A percentile compares a stretch with the other conserved stretches of the same genome.
phyloP scores from a whole-genome alignment of 2,113 vertebrate species.

The Calypte anna region DNA sequence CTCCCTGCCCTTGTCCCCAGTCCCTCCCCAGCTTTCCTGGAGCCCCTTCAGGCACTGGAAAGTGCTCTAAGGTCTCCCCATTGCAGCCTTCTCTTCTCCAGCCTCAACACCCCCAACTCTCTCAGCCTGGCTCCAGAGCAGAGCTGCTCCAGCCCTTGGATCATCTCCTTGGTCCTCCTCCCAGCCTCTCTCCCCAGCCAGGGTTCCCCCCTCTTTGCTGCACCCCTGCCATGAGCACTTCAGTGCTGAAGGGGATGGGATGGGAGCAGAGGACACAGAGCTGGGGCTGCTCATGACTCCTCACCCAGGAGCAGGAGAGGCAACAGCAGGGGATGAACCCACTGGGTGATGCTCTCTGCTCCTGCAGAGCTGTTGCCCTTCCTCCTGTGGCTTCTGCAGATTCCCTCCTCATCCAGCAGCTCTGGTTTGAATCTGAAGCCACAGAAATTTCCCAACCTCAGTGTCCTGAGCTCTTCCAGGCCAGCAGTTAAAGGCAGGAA shows the following conservation, averaged over 20 bases:
- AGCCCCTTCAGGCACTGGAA: too few relatives aligned
- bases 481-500: not conserved
- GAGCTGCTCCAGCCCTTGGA: too few relatives aligned
- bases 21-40: too few relatives aligned
- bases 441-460: slow-evolving; percentile 34
- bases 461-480: slow-evolving; percentile 26
- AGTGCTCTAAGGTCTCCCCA: too few relatives aligned
- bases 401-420: not conserved
- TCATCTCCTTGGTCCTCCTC: too few relatives aligned
- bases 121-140: too few relatives aligned
- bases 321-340: accelerated
- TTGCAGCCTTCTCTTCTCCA: too few relatives aligned
- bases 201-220: not conserved
- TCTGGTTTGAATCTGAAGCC: not conserved
- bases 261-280: not conserved
- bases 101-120: too few relatives aligned
- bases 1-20: too few relatives aligned
- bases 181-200: not conserved
- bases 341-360: accelerated
- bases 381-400: not conserved
- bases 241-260: too few relatives aligned
- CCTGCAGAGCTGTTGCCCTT: not conserved
- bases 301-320: not conserved
- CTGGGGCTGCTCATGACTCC: not conserved
- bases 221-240: too few relatives aligned